Evolutionary conservation across 1,140 invertebrate species (phyloP), one percentile per base, ranked within the genome.

Genomic region (Diachasmimorpha longicaudata): DNA sequence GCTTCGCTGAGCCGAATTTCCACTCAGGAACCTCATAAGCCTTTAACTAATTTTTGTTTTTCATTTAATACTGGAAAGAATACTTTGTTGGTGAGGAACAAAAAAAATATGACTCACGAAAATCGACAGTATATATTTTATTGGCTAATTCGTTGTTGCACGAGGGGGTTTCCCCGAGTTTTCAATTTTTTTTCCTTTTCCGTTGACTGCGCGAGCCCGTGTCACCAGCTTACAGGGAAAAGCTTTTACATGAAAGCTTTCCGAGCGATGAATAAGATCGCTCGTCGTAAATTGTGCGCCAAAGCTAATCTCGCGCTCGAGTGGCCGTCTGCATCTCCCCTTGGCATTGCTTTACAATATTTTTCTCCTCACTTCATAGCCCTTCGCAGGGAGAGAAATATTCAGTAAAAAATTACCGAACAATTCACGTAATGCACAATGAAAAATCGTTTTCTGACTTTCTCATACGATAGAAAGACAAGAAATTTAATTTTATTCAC

Each of bases 161-260:
- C 13, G 31, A 39, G 36, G 66, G 37, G 44, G 63, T 44, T 19
- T 19, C 44, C 13, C 19, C 16, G 46, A 14, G 46, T 55, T 36
- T 19, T 52, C 16, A 52, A 52, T n/a, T 31, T 52, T 52, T 31
- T 46, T 52, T 58, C 48, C 37, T 16, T 39, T 25, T n/a, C n/a
- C 66, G 36, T 37, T 37, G 36, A 36, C 78, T 58, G 66, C 76
- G 76, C 39, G 36, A 77, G 75, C 66, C 75, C 82, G 81, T 85
- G 84, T 87, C 83, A 68, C 66, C 82, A 81, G 84, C 86, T 89
- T 89, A 89, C 88, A 89, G 85, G 87, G 84, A 88, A 89, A 89
- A 89, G 88, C 88, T 89, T 89, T 89, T 88, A 89, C 85, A 87
- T 84, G 83, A 87, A 86, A 87, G 81, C 85, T 83, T 36, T 63